Evolutionary conservation across 2,888 invertebrate genomes (phyloP).

Genomic region (Neria commutata): DNA sequence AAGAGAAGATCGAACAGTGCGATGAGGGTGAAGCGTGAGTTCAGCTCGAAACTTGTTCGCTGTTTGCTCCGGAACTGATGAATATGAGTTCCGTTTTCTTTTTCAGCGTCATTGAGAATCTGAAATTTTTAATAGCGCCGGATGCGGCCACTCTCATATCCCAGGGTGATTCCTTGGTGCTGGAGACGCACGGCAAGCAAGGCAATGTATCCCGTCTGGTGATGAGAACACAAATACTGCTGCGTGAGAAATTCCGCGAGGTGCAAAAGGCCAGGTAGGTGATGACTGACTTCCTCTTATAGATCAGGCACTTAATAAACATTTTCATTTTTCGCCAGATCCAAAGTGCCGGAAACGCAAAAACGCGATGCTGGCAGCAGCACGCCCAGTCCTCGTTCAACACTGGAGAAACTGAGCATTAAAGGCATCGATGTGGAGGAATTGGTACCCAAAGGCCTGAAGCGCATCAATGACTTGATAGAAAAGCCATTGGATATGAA

Average conservation of each 20-base stretch:
- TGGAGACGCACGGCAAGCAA: constrained; percentile 68
- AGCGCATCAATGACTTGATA: constrained; percentile 58
- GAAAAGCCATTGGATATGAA: constrained; percentile 56
- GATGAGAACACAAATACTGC: constrained; percentile 58
- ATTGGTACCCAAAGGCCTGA: constrained; percentile 56
- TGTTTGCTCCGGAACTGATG: not conserved
- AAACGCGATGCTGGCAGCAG: constrained; percentile 15
- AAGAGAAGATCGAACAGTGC: constrained; percentile 54
- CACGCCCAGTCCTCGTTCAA: constrained; percentile 33
- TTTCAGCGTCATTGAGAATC: constrained; percentile 54
- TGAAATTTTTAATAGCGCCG: constrained; percentile 67
- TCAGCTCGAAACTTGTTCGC: not conserved
- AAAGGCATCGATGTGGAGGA: constrained; percentile 56
- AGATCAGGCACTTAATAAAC: too few relatives aligned
- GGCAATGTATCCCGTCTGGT: constrained; percentile 57
- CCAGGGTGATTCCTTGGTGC: constrained; percentile 76
- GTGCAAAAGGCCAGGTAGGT: constrained; percentile 59
- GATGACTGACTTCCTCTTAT: not conserved
- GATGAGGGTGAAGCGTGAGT: constrained; percentile 55
- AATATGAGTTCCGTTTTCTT: constrained; percentile 1
- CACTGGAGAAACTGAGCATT: constrained; percentile 42
- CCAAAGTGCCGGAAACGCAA: constrained; percentile 32
- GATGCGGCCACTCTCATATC: constrained; percentile 80
- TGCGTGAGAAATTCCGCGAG: constrained; percentile 60
- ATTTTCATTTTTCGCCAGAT: constrained; percentile 32